Evolutionary conservation across 2,113 vertebrate genomes (phyloP).

Genomic region (Pseudorectes ferrugineus): DNA sequence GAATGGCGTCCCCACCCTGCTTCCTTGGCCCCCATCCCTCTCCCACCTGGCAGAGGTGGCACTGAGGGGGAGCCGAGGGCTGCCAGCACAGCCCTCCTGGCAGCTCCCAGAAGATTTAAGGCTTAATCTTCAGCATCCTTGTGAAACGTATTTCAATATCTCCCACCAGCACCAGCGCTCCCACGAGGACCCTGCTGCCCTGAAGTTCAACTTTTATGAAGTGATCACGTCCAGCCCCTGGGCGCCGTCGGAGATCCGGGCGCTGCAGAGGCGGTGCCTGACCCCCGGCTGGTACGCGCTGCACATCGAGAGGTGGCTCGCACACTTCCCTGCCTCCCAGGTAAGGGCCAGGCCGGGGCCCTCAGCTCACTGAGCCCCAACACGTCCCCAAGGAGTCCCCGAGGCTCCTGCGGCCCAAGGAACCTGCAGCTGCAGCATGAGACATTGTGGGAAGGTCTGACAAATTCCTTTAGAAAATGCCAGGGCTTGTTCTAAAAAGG

Average conservation of each 20-base stretch:
- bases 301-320: constrained; percentile 91
- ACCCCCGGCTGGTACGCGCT: constrained; percentile 86
- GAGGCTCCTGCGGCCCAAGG: not conserved
- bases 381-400: too few species aligned
- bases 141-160: not conserved
- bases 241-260: constrained; percentile 77
- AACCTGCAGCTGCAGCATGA: not conserved
- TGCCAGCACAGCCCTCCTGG: not conserved
- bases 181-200: constrained; percentile 87
- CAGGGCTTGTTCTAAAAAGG: not conserved
- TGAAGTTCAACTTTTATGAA: constrained; percentile 89
- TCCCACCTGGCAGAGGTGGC: not conserved
- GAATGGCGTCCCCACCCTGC: not conserved
- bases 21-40: not conserved
- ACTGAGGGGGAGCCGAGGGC: not conserved
- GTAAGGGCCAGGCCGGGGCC: constrained; percentile 49
- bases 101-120: rapidly evolving
- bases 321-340: constrained; percentile 86
- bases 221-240: constrained; percentile 82
- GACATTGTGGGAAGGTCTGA: not conserved
- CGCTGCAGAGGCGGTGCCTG: constrained; percentile 88
- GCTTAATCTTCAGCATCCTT: not conserved
- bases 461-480: not conserved
- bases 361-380: rapidly evolving
- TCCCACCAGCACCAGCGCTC: constrained; percentile 87